These are phyloP conservation scores for Morelia viridis DNA, from an alignment of 2,797 vertebrate species.

Conservation along the genomic window DNA sequence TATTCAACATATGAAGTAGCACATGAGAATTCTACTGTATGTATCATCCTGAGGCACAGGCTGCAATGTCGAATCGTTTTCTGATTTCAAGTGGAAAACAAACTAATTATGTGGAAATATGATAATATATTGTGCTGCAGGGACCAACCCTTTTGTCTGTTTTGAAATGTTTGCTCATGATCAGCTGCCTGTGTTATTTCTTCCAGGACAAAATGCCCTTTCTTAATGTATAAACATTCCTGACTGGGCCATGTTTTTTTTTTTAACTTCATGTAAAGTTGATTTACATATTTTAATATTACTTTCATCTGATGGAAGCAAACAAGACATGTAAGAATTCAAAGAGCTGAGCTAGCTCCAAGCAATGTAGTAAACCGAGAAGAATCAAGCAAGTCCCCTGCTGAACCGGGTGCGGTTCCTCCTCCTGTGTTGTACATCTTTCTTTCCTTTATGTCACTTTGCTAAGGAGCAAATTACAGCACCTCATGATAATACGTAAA, in stretches of 20 bases:
- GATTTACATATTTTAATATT: slow-evolving; percentile 93
- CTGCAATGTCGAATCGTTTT: slow-evolving; percentile 89
- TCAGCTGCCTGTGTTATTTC: slow-evolving; percentile 86
- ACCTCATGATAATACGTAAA: slow-evolving; percentile 47
- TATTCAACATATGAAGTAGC: slow-evolving; percentile 81
- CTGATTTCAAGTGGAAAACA: slow-evolving; percentile 99
- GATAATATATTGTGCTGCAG: slow-evolving; percentile 94
- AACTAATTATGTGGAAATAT: slow-evolving; percentile 99
- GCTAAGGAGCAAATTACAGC: slow-evolving; percentile 44
- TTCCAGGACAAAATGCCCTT: slow-evolving; percentile 96
- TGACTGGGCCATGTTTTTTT: slow-evolving; percentile 86
- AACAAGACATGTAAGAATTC: slow-evolving; percentile 74
- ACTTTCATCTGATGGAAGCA: slow-evolving; percentile 80
- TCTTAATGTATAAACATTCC: slow-evolving; percentile 93
- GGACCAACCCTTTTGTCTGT: slow-evolving; percentile 79
- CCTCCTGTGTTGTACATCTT: slow-evolving; percentile 45
- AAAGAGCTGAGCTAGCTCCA: slow-evolving; percentile 69
- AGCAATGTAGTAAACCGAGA: slow-evolving; percentile 64
- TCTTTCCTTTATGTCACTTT: slow-evolving; percentile 46
- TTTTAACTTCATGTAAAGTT: slow-evolving; percentile 84
- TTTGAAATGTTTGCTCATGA: slow-evolving; percentile 79
- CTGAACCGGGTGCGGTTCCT: slow-evolving; percentile 46
- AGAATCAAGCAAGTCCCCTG: slow-evolving; percentile 58
- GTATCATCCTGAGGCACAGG: slow-evolving; percentile 81
- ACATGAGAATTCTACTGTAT: slow-evolving; percentile 76